phyloP scores from a whole-genome alignment of 2,888 invertebrate species.

The Phrixothrix hirtus region DNA sequence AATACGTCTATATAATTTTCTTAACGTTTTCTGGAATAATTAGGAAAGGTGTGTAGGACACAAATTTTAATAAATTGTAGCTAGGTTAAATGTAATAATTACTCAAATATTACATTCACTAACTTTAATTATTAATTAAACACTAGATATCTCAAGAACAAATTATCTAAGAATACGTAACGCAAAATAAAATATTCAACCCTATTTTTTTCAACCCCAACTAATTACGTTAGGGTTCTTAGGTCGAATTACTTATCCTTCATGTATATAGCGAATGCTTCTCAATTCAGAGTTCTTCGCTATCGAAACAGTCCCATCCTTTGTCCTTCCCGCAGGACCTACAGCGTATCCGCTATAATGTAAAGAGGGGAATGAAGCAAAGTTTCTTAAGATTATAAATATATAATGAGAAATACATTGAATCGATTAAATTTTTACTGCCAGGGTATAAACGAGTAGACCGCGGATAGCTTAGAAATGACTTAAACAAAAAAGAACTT shows the following conservation, averaged over 20 bases:
- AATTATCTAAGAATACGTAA: constrained; percentile 25
- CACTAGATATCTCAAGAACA: too few relatives aligned
- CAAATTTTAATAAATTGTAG: too few relatives aligned
- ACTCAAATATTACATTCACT: too few relatives aligned
- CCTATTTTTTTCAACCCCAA: constrained; percentile 63
- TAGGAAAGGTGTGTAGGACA: too few relatives aligned
- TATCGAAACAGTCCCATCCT: constrained; percentile 35
- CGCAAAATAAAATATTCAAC: constrained; percentile 55
- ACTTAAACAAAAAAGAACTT: neutral
- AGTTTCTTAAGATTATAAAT: constrained; percentile 34
- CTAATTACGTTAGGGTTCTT: constrained; percentile 73
- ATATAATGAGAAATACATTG: constrained; percentile 31
- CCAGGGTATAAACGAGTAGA: constrained; percentile 14
- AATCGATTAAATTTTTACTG: constrained; percentile 33
- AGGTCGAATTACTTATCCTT: constrained; percentile 71
- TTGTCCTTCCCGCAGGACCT: constrained; percentile 39
- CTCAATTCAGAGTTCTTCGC: constrained; percentile 29
- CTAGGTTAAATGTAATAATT: too few relatives aligned
- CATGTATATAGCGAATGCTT: constrained; percentile 46
- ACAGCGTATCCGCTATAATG: constrained; percentile 38
- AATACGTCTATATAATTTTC: too few relatives aligned
- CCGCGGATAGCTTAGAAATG: neutral
- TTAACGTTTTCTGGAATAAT: too few relatives aligned
- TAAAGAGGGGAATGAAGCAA: constrained; percentile 48
- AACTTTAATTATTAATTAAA: too few relatives aligned